phyloP scores from a whole-genome alignment of 2,797 vertebrate genomes.

The Cuculus canorus region DNA sequence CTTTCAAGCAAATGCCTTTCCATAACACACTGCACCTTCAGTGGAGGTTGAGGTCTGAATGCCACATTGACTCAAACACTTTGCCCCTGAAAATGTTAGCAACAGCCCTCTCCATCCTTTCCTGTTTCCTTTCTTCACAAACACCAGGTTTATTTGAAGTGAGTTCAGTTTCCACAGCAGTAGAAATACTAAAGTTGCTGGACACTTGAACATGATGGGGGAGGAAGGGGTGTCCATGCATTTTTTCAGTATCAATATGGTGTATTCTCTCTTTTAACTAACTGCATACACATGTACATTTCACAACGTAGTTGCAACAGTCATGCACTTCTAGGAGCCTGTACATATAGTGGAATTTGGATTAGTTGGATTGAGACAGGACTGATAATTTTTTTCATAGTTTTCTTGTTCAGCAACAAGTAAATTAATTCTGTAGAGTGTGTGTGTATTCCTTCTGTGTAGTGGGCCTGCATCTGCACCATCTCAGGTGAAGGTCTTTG shows the following conservation, averaged over 20 bases:
- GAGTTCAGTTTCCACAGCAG: not conserved
- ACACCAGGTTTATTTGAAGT: not conserved
- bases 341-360: not conserved
- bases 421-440: not conserved
- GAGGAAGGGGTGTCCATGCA: fast-evolving
- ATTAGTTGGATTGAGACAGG: not conserved
- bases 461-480: not conserved
- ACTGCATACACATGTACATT: no score
- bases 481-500: not conserved
- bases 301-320: no score
- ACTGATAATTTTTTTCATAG: not conserved
- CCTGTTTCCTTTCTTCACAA: not conserved
- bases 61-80: not conserved
- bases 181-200: not conserved
- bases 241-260: not conserved
- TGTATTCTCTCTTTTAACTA: not conserved
- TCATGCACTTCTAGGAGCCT: not conserved
- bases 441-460: not conserved
- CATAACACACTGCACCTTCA: not conserved
- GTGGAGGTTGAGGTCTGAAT: not conserved
- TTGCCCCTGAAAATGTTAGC: not conserved
- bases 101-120: not conserved
- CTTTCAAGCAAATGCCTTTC: not conserved
- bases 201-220: not conserved
- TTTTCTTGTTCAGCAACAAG: not conserved